These are phyloP conservation scores for Distichodus sexfasciatus DNA, from an alignment of 2,797 vertebrate species.

Conservation along the genomic window DNA sequence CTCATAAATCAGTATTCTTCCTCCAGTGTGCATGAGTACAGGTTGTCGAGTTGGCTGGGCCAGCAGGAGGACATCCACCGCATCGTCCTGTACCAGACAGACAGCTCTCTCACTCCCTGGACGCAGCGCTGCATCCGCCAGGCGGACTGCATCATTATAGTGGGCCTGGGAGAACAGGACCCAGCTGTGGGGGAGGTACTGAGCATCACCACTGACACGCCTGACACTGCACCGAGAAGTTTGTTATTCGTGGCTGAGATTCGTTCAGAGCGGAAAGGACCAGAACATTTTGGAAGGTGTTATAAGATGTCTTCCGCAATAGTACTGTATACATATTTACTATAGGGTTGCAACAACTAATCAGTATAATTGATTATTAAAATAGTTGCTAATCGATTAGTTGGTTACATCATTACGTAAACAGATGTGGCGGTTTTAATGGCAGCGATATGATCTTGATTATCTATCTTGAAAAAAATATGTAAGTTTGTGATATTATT, in stretches of 20 bases:
- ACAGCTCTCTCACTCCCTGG: slow-evolving; percentile 87
- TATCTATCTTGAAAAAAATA: no score
- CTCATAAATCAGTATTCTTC: neutral
- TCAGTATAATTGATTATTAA: no score
- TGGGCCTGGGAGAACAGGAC: slow-evolving; percentile 92
- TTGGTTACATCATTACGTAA: no score
- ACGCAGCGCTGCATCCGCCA: slow-evolving; percentile 94
- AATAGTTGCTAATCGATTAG: no score
- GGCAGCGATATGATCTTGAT: no score
- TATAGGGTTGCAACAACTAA: no score
- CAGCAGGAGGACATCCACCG: slow-evolving; percentile 96
- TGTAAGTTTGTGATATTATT: no score
- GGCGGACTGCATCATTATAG: slow-evolving; percentile 92
- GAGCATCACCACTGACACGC: neutral
- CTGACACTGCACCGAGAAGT: neutral
- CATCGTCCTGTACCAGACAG: slow-evolving; percentile 92
- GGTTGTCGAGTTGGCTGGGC: slow-evolving; percentile 92
- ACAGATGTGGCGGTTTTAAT: no score
- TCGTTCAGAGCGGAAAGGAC: no score
- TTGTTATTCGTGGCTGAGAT: neutral
- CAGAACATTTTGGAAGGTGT: no score
- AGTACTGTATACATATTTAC: no score
- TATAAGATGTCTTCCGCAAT: no score
- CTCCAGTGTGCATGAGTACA: slow-evolving; percentile 86
- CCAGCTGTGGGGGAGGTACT: slow-evolving; percentile 87